phyloP scores from a whole-genome alignment of 2,113 vertebrate species.

The Brachionichthys hirsutus region DNA sequence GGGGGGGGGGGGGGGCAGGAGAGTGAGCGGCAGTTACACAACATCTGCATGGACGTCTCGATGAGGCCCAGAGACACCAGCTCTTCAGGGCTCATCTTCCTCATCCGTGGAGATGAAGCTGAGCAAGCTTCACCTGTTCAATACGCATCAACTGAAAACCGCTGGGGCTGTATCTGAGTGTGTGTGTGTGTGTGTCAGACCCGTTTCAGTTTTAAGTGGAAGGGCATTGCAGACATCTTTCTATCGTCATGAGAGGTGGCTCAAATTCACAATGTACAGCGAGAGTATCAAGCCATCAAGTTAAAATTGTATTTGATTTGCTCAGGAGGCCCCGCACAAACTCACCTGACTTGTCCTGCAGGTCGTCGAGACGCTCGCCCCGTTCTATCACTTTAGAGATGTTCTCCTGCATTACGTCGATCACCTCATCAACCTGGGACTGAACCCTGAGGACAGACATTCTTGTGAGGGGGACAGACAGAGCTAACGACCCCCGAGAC shows the following conservation, averaged over 20 bases:
- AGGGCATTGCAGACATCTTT: too few species aligned
- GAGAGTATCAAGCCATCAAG: background rate
- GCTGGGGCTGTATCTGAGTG: background rate
- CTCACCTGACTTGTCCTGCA: constrained; percentile 97
- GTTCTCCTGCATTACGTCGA: constrained; percentile 99
- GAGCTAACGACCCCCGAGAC: background rate
- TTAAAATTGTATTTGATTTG: background rate
- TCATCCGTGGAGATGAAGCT: background rate
- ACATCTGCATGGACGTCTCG: constrained; percentile 24
- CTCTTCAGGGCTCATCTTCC: background rate
- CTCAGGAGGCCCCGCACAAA: background rate
- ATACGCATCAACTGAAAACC: background rate
- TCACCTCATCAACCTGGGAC: constrained; percentile 98
- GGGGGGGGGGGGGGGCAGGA: too few species aligned
- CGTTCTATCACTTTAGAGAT: constrained; percentile 98
- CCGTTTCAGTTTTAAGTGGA: too few species aligned
- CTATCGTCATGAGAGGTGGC: too few species aligned
- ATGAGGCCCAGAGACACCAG: background rate
- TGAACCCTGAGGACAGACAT: constrained; percentile 83
- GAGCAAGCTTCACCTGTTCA: constrained; percentile 22
- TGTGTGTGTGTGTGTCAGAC: too few species aligned
- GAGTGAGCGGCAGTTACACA: constrained; percentile 13
- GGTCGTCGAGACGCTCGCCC: constrained; percentile 94
- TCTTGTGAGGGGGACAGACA: background rate
- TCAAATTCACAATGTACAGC: too few species aligned